Base-by-base conservation (phyloP, 2,113 vertebrate genomes). In the Brachionichthys hirsutus region DNA sequence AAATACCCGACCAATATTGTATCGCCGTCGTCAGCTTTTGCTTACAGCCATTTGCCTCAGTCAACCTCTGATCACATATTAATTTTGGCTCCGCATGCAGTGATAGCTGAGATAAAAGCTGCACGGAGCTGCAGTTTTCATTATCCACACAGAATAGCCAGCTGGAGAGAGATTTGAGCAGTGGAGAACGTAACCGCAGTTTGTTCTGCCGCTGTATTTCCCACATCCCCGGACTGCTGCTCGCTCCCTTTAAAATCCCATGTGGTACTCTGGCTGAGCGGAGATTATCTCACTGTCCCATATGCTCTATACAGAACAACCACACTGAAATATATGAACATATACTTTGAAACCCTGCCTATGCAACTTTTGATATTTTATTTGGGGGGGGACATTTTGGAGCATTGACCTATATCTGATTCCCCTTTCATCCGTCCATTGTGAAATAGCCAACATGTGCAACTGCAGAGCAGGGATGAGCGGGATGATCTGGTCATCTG, bases 281-380 rank as follows among this genome's bases (percentile, higher is more conserved):
- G 44, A 53, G 70, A 79, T 79, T 67, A 73, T 81, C 69, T 81
- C 69, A 50, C 54, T 54, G 67, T 57, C 36, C 70, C 60, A 60
- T 71, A 68, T 75, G 63, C 58, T 53, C 55, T 45, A 30, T 70
- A 55, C 15, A 10, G 16, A 22, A 18, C 51, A 54, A 22, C 45
- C 42, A 52, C 6, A 18, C 8, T 1, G 34, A 58, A 47, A 59
- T 60, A 40, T 36, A 68, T 60, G 15, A 46, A 53, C 35, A 60
- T 63, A 12, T 7, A 1, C 55, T 3, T 42, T 34, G 24, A 60
- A 41, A 61, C 9, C 18, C 42, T 40, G 14, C 3, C 16, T 20
- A 16, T 54, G 56, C 16, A 14, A 15, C 17, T 44, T 13, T 38
- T 14, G 22, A 34, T 2, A 15, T 42, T 45, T 67, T 1, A 5